Conservation (phyloP, 2,113 vertebrate species). For the Salvator merianae region DNA sequence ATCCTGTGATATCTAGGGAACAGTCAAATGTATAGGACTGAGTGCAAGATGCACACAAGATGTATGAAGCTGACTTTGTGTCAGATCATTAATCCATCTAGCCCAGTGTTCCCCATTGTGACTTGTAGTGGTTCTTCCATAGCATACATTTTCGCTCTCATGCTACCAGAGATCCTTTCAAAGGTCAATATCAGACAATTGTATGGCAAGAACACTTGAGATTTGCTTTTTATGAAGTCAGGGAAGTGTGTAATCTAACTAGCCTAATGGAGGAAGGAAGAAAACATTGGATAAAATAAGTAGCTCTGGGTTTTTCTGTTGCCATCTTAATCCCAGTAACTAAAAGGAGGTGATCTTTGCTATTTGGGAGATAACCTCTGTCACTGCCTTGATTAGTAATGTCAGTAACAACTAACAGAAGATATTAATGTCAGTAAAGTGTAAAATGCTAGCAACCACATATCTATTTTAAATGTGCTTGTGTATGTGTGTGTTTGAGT, state of each 20-base stretch:
- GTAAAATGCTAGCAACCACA: background rate
- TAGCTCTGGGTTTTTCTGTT: background rate
- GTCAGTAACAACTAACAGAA: conserved; percentile 5
- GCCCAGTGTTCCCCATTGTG: background rate
- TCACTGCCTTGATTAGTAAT: conserved; percentile 26
- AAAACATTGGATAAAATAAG: too few relatives aligned
- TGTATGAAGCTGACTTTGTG: background rate
- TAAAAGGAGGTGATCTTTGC: background rate
- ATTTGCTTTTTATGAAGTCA: too few relatives aligned
- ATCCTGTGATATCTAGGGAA: background rate
- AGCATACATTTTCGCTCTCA: background rate
- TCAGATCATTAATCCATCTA: background rate
- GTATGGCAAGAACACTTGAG: too few relatives aligned
- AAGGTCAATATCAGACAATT: too few relatives aligned
- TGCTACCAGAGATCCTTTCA: background rate
- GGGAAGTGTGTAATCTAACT: too few relatives aligned
- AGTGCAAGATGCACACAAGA: background rate
- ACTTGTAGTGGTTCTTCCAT: background rate
- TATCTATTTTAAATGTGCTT: conserved; percentile 6
- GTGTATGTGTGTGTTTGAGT: background rate
- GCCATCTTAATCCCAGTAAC: background rate
- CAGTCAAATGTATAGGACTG: background rate
- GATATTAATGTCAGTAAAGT: background rate
- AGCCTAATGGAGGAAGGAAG: background rate
- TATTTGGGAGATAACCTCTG: background rate